phyloP scores from a whole-genome alignment of 2,888 invertebrate species.

The Plebejus argus region DNA sequence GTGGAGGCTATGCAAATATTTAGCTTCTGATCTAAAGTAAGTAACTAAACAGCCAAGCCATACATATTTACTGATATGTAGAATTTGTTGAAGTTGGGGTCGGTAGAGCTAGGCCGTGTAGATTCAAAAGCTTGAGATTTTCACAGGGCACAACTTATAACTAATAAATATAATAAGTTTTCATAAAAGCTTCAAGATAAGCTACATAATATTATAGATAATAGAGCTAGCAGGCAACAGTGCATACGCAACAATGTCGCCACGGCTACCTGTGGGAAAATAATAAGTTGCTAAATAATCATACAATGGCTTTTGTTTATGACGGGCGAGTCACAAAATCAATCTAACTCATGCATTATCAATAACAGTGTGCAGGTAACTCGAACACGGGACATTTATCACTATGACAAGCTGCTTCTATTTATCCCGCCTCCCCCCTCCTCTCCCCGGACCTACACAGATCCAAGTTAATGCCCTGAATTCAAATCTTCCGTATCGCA shows the following conservation, averaged over 20 bases:
- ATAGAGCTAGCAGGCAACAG: neutral
- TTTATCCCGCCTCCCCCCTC: slow-evolving; percentile 47
- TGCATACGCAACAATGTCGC: neutral
- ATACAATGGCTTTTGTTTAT: slow-evolving; percentile 22
- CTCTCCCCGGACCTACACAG: slow-evolving; percentile 65
- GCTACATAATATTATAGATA: neutral
- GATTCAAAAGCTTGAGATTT: no score
- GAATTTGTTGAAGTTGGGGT: no score
- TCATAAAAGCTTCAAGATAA: neutral
- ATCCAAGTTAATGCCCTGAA: slow-evolving; percentile 77
- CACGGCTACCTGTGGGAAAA: neutral
- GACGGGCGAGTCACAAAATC: slow-evolving; percentile 17
- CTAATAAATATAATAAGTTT: neutral
- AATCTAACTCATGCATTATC: slow-evolving; percentile 21
- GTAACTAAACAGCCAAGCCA: no score
- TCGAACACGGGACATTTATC: slow-evolving; percentile 54
- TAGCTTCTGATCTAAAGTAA: no score
- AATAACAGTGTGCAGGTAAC: slow-evolving; percentile 32
- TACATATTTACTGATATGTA: no score
- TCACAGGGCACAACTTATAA: no score
- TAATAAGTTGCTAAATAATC: slow-evolving; percentile 9
- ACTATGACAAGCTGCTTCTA: slow-evolving; percentile 47
- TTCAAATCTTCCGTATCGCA: slow-evolving; percentile 81
- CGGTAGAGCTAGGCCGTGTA: no score
- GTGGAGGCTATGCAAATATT: no score